A percentile compares a stretch with the other conserved stretches of the same genome.
Conservation (phyloP, 2,797 vertebrate species). For the Coendou prehensilis region DNA sequence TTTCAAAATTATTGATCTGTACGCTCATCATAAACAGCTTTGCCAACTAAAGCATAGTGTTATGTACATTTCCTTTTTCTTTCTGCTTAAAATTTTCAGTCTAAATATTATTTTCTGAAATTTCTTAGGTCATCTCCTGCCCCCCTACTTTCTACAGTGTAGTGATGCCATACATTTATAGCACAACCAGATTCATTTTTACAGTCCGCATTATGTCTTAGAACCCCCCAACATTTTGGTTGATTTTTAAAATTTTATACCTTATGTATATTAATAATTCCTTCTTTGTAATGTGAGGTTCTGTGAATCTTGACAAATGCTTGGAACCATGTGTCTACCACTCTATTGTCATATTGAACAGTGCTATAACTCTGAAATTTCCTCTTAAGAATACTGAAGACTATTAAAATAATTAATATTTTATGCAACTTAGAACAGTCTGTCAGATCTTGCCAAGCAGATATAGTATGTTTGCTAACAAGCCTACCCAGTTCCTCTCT, state of each 20-base stretch:
- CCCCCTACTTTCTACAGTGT: neutral
- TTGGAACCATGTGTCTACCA: neutral
- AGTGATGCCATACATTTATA: neutral
- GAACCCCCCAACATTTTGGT: neutral
- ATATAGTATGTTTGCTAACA: neutral
- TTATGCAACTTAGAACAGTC: neutral
- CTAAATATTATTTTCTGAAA: neutral
- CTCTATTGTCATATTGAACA: neutral
- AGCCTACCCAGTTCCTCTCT: neutral
- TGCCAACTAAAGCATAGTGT: neutral
- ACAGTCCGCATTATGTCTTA: neutral
- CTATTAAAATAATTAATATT: neutral
- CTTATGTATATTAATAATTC: neutral
- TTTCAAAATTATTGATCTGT: neutral
- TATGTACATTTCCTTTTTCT: neutral
- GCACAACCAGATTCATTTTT: neutral
- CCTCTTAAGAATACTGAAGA: neutral
- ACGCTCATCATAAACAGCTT: neutral
- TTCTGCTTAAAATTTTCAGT: neutral
- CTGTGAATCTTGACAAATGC: neutral
- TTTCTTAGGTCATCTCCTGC: neutral
- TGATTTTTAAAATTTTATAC: slow-evolving; percentile 15
- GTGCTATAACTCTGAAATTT: neutral
- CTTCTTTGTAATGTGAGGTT: neutral
- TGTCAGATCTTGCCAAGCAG: neutral